Evolutionary conservation across 2,113 vertebrate genomes (phyloP), one percentile per base, ranked within the genome.

Genomic region (Bolborhynchus lineola): DNA sequence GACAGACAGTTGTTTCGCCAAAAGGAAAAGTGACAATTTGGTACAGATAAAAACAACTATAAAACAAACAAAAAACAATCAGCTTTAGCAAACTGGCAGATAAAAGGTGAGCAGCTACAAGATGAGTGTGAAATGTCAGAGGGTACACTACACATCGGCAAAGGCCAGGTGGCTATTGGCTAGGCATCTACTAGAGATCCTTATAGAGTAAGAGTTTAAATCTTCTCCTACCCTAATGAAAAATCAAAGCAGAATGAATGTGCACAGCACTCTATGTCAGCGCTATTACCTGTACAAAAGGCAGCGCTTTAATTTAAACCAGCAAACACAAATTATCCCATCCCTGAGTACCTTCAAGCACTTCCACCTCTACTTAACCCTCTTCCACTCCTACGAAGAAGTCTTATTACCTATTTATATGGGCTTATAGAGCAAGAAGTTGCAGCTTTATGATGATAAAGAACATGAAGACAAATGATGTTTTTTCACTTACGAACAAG

Each of bases 171-270:
- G 15, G 16, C 42, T 23, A 11, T 3, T 1, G 9, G 55, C 52
- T 6, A 25, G 50, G 25, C 42, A 71, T 8, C 80, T 46, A 17
- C 20, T 4, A 3, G n/a, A 84, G 11, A 50, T 19, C 0, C 0
- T 41, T 69, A 37, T 3, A 52, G 47, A 70, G 11, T 19, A 28
- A 57, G 15, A 84, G 29, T 41, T 88, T 60, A 39, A 39, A 68
- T 50, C 33, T 89, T 59, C 9, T 9, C 35, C 16, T 14, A 50
- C 15, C 13, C 28, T 37, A 39, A 8, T 8, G 69, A 84, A 76
- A 75, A 72, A 88, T 41, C 52, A 52, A 92, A 94, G 57, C 20
- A 68, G 68, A 78, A 62, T 12, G 35, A 68, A 35, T 0, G 5
- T 17, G 31, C 31, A n/a, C 1, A 55, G 33, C 12, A 17, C 25